Evolutionary conservation across 2,888 invertebrate genomes (phyloP).

Genomic region (Caenorhabditis angaria): DNA sequence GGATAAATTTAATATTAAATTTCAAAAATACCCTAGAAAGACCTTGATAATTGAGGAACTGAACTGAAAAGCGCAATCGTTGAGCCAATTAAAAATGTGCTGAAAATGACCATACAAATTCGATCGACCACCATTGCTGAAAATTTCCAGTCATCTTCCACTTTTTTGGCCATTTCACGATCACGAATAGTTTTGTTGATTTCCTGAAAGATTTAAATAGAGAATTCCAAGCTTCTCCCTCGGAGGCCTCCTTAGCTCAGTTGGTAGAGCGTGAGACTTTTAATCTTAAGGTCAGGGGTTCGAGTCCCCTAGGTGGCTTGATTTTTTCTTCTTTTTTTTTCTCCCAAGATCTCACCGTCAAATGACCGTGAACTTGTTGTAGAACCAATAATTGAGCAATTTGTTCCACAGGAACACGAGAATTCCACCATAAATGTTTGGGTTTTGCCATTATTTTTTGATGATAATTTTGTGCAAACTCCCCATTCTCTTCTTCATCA

Average conservation of each 20-base stretch:
- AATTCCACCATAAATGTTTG: constrained; percentile 43
- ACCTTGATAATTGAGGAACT: constrained; percentile 49
- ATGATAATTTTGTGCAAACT: not conserved
- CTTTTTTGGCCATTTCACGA: constrained; percentile 45
- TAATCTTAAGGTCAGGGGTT: constrained; percentile 62
- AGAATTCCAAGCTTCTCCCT: not conserved
- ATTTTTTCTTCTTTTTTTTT: constrained; percentile 18
- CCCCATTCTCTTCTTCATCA: constrained; percentile 15
- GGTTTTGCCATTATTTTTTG: constrained; percentile 12
- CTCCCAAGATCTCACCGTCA: constrained; percentile 33
- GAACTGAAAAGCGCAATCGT: constrained; percentile 53
- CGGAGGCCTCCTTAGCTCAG: constrained; percentile 55
- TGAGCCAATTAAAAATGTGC: constrained; percentile 48
- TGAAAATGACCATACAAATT: constrained; percentile 57
- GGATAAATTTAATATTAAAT: not conserved
- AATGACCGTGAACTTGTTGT: constrained; percentile 54
- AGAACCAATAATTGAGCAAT: constrained; percentile 57
- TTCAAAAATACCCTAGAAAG: constrained; percentile 31
- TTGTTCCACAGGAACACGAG: constrained; percentile 44
- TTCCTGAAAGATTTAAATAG: constrained; percentile 41
- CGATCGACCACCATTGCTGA: constrained; percentile 60
- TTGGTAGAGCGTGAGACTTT: constrained; percentile 67
- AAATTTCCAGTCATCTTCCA: constrained; percentile 62
- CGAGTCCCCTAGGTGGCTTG: constrained; percentile 58
- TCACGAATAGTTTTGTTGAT: constrained; percentile 49